Evolutionary conservation across 2,113 vertebrate species (phyloP), one percentile per base, ranked within the genome.

Genomic region (Micromys minutus): DNA sequence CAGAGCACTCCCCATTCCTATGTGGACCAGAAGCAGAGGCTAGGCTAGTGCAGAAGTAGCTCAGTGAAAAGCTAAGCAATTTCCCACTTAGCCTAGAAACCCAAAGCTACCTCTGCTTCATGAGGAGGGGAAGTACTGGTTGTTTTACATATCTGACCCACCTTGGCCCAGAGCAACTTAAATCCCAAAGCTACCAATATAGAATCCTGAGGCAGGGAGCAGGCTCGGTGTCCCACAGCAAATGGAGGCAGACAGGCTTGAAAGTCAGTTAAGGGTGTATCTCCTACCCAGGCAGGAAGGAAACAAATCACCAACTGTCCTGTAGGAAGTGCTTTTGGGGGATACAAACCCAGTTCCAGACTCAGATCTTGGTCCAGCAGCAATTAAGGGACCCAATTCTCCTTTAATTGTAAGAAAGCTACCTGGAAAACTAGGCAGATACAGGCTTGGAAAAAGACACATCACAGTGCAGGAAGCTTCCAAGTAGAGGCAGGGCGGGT

Each of bases 21-120:
- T 67, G 89, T 24, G 77, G 92, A 83, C 74, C 4, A 63, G 74
- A 0, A 39, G 67, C 93, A 93, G 92, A 94, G 65, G 87, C 84
- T 34, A 65, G 61, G 57, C 39, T 50, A 72, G 86, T n/a, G 39
- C 9, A 61, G 71, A 50, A 42, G 31, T 10, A 45, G 36, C 61
- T 79, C 47, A 50, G 71, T 59, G 24, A 61, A 21, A 55, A 59
- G 31, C 39, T 7, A 13, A 79, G 26, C 9, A 5, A n/a, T 45
- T 21, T 87, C 90, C 83, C 55, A 4, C 13, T 5, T 10, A 34
- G 55, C 55, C 80, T 67, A 39, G 74, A 79, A 87, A 61, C 29
- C 63, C 36, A 65, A 61, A 57, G 17, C 5, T 55, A 55, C 74
- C 16, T 13, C 22, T 65, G 74, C 55, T 45, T 50, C 4, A 0